Conservation (phyloP, 2,797 vertebrate genomes). For the Phataginus tetradactyla region DNA sequence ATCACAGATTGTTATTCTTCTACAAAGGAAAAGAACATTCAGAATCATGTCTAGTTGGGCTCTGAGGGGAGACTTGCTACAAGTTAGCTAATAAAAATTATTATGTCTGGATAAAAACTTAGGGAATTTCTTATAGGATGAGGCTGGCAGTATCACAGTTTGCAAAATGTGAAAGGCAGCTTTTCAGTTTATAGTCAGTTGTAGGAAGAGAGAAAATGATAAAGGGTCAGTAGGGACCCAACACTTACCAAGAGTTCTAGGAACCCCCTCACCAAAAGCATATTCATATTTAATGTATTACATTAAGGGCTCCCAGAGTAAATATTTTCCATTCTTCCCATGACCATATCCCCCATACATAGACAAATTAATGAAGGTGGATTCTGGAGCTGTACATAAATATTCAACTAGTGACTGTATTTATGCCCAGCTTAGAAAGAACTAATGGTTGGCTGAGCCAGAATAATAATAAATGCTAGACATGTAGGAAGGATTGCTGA, state of each 20-base stretch:
- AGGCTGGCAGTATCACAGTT: background rate
- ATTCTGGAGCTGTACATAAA: conserved; percentile 67
- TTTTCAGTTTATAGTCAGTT: conserved; percentile 54
- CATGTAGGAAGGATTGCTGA: conserved; percentile 44
- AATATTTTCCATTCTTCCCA: conserved; percentile 58
- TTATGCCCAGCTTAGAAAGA: conserved; percentile 73
- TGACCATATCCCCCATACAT: conserved; percentile 8
- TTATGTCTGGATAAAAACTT: conserved; percentile 58
- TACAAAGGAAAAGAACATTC: background rate
- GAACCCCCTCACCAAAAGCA: conserved; percentile 3
- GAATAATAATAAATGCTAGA: conserved; percentile 62
- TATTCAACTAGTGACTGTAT: conserved; percentile 74
- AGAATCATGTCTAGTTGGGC: background rate
- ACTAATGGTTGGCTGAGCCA: conserved; percentile 61
- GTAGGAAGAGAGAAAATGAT: conserved; percentile 59
- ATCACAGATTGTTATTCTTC: background rate
- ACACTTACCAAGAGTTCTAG: conserved; percentile 48
- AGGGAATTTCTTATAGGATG: conserved; percentile 46
- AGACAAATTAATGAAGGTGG: conserved; percentile 72
- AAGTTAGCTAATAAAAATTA: conserved; percentile 48
- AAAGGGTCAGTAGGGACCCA: conserved; percentile 55
- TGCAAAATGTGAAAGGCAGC: conserved; percentile 19
- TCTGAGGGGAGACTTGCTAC: conserved; percentile 3
- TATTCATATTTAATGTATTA: conserved; percentile 48
- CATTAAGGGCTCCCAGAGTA: conserved; percentile 46